Percentiles rank a stretch among this genome's conserved stretches.
phyloP scores from a whole-genome alignment of 1,140 invertebrate species.

The Drosophila varians region DNA sequence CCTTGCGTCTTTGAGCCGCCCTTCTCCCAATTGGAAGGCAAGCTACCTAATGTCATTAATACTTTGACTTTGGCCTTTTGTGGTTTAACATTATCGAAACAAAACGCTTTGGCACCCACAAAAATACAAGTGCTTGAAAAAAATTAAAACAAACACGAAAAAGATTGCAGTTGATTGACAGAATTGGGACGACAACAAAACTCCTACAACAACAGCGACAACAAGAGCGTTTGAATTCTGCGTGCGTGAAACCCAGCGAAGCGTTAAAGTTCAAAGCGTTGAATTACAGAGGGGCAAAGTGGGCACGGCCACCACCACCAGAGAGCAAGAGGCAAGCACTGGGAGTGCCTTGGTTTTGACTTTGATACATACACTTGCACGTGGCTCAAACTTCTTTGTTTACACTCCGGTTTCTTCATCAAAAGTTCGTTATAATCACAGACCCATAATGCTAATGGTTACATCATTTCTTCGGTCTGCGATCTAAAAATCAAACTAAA shows the following conservation, averaged over 20 bases:
- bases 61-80: constrained; percentile 81
- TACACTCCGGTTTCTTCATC: no score
- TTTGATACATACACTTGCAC: no score
- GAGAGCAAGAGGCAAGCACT: constrained; percentile 9
- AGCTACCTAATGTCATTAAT: constrained; percentile 49
- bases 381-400: no score
- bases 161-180: constrained; percentile 77
- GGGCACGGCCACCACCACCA: constrained; percentile 2
- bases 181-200: constrained; percentile 68
- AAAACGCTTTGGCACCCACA: constrained; percentile 70
- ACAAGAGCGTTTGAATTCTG: constrained; percentile 67
- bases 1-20: constrained; percentile 23
- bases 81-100: constrained; percentile 77
- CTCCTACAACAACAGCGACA: constrained; percentile 51
- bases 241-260: constrained; percentile 80
- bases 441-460: no score
- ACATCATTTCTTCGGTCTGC: not conserved
- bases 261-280: constrained; percentile 81
- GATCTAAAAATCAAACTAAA: not conserved
- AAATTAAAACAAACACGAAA: constrained; percentile 27
- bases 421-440: no score
- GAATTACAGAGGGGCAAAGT: constrained; percentile 65
- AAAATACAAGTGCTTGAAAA: no score
- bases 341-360: constrained; percentile 67
- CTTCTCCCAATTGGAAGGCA: not conserved